Evolutionary conservation across 2,797 vertebrate genomes (phyloP), one percentile per base, ranked within the genome.

Genomic region (Platyrinchus mystaceus): DNA sequence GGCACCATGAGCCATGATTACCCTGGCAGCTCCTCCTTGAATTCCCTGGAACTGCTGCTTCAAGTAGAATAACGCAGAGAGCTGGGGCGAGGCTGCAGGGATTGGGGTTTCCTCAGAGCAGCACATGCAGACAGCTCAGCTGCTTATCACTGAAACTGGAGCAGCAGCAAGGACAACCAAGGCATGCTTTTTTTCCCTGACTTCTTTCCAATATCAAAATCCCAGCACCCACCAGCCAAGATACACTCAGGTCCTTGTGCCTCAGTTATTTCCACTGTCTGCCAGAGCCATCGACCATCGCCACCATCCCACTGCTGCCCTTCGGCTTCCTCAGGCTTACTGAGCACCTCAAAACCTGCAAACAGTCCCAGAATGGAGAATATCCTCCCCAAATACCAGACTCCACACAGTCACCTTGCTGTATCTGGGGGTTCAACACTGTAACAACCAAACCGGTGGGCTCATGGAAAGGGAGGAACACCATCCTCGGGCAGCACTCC

Each of bases 361-460:
- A 32, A n/a, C 32, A 8, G 49, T 2, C 83, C 56, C 50, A 68
- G 68, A 64, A 67, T 0, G 5, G 30, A 64, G 84, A 87, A 44
- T 18, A 22, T 10, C 37, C 66, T 66, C 82, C 43, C 28, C 49
- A 81, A 78, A 60, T 2, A 60, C 19, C 44, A 90, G 24, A 36
- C 64, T 21, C 2, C 1, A 75, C 7, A 41, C 10, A 46, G 28
- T 28, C 30, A 39, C 5, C 34, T 47, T 37, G 12, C 26, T 34
- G 2, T 1, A 34, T 32, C 63, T 50, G 50, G 28, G 50, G 24
- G 23, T 60, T 96, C 85, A 75, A 87, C 88, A 15, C 32, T 0
- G 0, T n/a, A 34, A 1, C 1, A 1, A 10, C 63, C 68, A 41
- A 78, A n/a, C 37, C 34, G 56, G 32, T 0, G 1, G 60, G 53